Evolutionary conservation across 2,888 invertebrate genomes (phyloP).

Genomic region (Drosophila vallismaia): DNA sequence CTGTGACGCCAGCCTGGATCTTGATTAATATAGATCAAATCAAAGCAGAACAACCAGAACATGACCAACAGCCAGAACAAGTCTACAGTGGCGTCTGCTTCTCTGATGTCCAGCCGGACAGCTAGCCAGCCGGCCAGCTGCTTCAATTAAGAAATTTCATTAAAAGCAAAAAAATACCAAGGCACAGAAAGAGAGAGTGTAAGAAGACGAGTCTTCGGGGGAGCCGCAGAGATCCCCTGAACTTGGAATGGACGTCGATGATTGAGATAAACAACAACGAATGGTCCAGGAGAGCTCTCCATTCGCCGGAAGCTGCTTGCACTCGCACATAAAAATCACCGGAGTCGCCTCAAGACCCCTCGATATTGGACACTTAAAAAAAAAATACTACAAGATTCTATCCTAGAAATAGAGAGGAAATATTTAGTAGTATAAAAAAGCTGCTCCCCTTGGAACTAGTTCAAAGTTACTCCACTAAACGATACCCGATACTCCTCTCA

Average conservation of each 20-base stretch:
- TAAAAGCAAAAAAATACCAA: conserved; percentile 47
- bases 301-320: conserved; percentile 72
- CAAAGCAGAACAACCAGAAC: conserved; percentile 44
- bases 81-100: conserved; percentile 57
- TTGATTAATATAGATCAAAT: conserved; percentile 79
- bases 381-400: neutral
- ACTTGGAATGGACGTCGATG: conserved; percentile 67
- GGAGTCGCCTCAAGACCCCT: conserved; percentile 18
- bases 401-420: no score
- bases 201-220: conserved; percentile 23
- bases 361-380: conserved; percentile 15
- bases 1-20: conserved; percentile 53
- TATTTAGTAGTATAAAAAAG: no score
- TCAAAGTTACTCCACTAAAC: no score
- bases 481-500: no score
- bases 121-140: conserved; percentile 41
- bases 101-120: conserved; percentile 41
- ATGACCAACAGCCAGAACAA: conserved; percentile 29
- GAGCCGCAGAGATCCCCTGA: conserved; percentile 47
- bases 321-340: conserved; percentile 44
- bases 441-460: no score
- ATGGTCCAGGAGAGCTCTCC: conserved; percentile 39
- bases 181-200: conserved; percentile 24
- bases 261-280: conserved; percentile 72
- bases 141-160: conserved; percentile 79